Base-by-base conservation (phyloP, 2,113 vertebrate species). In the Burhinus oedicnemus region DNA sequence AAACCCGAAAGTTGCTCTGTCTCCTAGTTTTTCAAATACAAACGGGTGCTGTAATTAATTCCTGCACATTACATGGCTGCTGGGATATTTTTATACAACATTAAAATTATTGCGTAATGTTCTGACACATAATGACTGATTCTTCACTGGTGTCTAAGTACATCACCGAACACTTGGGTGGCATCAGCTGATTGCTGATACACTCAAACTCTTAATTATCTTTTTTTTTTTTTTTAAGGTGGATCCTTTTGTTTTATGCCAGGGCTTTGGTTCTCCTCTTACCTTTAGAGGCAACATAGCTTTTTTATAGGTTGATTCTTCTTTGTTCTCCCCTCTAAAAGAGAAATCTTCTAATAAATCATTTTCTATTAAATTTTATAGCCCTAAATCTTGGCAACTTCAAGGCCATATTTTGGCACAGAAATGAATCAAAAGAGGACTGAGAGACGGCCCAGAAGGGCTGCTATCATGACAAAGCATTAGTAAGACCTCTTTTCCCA, bases 121-220 rank as follows among this genome's bases (percentile, higher is more conserved):
- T 93, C 84, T 97, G 93, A 96, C 83, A 97, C 89, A 83, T 83
- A 89, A 96, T 94, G 93, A 95, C 88, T 91, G 84, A 95, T 68
- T 90, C 77, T 80, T 84, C 55, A 57, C 65, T 77, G 64, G 55
- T 89, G 87, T 69, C 58, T 89, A 7, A 87, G 58, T 44, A 74
- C 47, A 87, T 71, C 93, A 51, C 78, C 51, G 72, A 90, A 60
- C 74, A 95, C 94, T 93, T 97, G 95, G 89, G 85, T 96, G 95
- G 93, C 93, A 96, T 95, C 94, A 96, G 93, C 90, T 94, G 89
- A 87, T 76, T 86, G 71, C 34, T 87, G 94, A 88, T 92, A 69
- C 40, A 64, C 34, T 89, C 85, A 51, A 70, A 64, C 32, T 71
- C 60, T 68, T 89, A 55, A 82, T 71, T 45, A 47, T 4, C 12